Evolutionary conservation across 2,888 invertebrate species (phyloP).

Genomic region (Trachelus iudaicus): DNA sequence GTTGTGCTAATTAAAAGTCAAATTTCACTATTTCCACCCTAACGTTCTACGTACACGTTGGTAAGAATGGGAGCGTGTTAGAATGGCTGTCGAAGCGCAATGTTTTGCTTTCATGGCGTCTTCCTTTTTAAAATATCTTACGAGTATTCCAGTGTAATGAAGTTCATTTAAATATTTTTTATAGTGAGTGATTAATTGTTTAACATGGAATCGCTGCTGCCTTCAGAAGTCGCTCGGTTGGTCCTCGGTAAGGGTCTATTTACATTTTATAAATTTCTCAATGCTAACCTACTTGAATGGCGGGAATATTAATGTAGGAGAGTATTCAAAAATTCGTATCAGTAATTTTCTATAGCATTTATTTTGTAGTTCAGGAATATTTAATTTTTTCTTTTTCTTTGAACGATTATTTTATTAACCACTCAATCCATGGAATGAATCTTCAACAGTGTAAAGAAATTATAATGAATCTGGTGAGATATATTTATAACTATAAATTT

Average conservation of each 20-base stretch:
- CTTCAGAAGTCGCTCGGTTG: constrained; percentile 62
- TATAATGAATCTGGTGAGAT: neutral
- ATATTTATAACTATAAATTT: neutral
- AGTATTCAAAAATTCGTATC: neutral
- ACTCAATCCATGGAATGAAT: neutral
- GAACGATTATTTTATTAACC: neutral
- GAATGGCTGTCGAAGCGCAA: neutral
- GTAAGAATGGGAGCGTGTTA: neutral
- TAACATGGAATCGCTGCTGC: constrained; percentile 57
- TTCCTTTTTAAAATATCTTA: neutral
- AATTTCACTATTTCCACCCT: neutral
- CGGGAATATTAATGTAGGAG: constrained; percentile 15
- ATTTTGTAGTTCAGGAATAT: neutral
- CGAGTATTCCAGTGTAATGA: neutral
- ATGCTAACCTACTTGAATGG: constrained; percentile 14
- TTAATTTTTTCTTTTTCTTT: neutral
- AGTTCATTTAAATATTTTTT: neutral
- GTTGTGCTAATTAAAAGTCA: neutral
- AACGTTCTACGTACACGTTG: neutral
- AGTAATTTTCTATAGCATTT: neutral
- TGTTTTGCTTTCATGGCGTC: neutral
- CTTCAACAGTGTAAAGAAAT: neutral
- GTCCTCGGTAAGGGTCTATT: constrained; percentile 55
- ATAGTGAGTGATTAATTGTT: neutral
- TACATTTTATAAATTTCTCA: neutral